Evolutionary conservation across 2,797 vertebrate species (phyloP).

Genomic region (Alfaro cultratus): DNA sequence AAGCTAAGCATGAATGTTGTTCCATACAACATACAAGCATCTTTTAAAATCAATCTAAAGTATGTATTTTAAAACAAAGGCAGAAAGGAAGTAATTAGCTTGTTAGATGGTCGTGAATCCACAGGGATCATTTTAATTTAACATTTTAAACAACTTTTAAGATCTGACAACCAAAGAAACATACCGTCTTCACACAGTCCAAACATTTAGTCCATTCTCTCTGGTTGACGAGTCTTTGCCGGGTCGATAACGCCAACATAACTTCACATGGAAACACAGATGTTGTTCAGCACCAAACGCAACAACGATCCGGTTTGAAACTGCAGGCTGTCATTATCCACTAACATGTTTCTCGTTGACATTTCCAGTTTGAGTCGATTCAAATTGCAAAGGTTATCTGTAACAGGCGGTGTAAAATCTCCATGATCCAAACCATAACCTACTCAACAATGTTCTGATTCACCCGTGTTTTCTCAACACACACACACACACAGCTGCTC

Average conservation of each 20-base stretch:
- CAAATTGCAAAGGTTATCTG: background rate
- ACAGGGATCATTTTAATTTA: background rate
- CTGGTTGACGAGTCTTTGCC: background rate
- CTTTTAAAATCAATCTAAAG: background rate
- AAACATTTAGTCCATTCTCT: background rate
- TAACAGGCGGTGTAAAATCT: background rate
- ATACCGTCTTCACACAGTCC: background rate
- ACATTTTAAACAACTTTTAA: background rate
- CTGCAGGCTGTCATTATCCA: background rate
- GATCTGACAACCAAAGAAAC: background rate
- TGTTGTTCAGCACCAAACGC: background rate
- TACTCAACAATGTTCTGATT: background rate
- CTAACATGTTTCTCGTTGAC: background rate
- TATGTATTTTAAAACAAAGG: background rate
- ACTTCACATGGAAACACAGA: background rate
- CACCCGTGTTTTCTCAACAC: background rate
- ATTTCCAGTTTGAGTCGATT: background rate
- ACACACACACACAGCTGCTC: constrained; percentile 3
- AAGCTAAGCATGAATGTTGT: background rate
- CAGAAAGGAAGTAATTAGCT: background rate
- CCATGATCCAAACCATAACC: background rate
- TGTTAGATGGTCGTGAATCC: background rate
- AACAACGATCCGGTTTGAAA: background rate
- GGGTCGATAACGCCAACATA: constrained; percentile 12
- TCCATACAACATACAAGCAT: background rate